Evolutionary conservation across 2,888 invertebrate species (phyloP).

Genomic region (Linyphia triangularis): DNA sequence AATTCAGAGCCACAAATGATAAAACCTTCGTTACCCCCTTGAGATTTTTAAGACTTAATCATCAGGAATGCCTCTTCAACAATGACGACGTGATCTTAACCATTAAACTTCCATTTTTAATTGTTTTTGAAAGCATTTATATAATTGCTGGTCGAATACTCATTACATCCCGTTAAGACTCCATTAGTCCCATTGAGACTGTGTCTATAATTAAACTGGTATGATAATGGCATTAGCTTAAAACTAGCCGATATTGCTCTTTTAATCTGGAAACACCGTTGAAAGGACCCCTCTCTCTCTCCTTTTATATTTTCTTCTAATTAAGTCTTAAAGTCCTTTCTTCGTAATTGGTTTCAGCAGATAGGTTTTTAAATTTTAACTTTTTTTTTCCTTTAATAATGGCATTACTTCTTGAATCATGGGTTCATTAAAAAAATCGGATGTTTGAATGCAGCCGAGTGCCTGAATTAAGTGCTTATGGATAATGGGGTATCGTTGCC

Average conservation of each 20-base stretch:
- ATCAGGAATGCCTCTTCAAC: no score
- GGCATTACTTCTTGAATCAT: background rate
- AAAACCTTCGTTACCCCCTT: no score
- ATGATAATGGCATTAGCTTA: constrained; percentile 23
- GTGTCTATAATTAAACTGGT: background rate
- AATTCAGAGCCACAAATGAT: no score
- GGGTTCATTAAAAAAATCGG: constrained; percentile 31
- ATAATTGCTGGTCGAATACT: constrained; percentile 15
- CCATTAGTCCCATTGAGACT: constrained; percentile 16
- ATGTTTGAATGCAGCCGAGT: background rate
- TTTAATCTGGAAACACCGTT: background rate
- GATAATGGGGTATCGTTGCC: background rate
- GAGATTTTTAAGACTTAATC: no score
- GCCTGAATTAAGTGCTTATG: constrained; percentile 13
- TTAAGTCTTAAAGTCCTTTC: constrained; percentile 40
- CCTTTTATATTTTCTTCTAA: constrained; percentile 37
- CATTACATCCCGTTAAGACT: constrained; percentile 8
- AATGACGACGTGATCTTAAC: no score
- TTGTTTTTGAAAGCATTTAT: constrained; percentile 8
- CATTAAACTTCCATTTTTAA: no score
- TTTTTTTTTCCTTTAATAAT: background rate
- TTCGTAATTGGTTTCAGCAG: constrained; percentile 15
- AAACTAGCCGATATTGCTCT: background rate
- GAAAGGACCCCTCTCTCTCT: background rate
- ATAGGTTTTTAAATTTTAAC: background rate